Evolutionary conservation across 2,113 vertebrate species (phyloP).

Genomic region (Meriones unguiculatus): DNA sequence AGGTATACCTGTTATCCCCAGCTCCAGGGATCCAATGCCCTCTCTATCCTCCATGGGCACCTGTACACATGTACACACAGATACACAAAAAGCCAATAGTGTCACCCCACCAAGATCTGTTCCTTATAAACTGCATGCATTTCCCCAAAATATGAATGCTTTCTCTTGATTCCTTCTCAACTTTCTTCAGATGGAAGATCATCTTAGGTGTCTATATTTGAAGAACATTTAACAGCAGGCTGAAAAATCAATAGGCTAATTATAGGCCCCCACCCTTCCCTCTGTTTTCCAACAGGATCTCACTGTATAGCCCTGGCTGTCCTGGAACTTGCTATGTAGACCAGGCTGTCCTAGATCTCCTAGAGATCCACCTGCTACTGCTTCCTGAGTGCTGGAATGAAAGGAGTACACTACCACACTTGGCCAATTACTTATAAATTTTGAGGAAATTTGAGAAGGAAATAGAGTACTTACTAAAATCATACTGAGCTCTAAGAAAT

Average conservation of each 20-base stretch:
- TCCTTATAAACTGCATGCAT: neutral
- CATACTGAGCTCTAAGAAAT: neutral
- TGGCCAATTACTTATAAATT: neutral
- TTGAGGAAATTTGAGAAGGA: slow-evolving; percentile 9
- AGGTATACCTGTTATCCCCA: neutral
- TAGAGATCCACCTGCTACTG: neutral
- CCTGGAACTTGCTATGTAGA: neutral
- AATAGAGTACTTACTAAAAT: slow-evolving; percentile 10
- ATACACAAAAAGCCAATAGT: neutral
- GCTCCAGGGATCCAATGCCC: neutral
- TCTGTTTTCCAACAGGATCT: neutral
- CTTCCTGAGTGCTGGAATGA: neutral
- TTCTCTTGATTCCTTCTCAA: slow-evolving; percentile 6
- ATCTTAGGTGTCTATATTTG: neutral
- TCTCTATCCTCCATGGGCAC: neutral
- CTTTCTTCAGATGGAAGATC: slow-evolving; percentile 21
- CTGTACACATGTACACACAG: neutral
- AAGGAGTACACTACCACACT: neutral
- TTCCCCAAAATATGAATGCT: neutral
- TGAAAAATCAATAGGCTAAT: neutral
- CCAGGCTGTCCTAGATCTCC: neutral
- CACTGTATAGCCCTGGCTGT: neutral
- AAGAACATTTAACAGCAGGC: slow-evolving; percentile 22
- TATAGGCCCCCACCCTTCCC: neutral
- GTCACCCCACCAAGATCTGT: neutral